Conservation (phyloP, 37 sponge, comb jelly and placozoan genomes). For the Corticium candelabrum region DNA sequence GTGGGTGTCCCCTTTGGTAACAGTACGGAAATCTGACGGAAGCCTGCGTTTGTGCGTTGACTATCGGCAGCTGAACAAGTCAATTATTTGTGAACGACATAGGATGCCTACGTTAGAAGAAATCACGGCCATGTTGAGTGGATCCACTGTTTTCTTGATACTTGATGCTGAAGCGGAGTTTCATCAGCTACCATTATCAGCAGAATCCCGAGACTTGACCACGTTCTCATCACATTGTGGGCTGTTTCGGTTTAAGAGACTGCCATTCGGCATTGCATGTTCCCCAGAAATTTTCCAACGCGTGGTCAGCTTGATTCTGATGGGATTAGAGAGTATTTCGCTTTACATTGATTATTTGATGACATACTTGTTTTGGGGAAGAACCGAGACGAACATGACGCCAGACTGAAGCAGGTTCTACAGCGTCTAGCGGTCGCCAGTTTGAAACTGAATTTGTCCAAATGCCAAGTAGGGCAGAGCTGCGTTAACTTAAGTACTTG, state of each 20-base stretch:
- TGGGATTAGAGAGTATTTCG: no score
- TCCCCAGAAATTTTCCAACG: constrained; percentile 18
- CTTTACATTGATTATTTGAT: constrained; percentile 20
- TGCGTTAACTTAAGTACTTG: constrained; percentile 17
- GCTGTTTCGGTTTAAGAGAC: constrained; percentile 2
- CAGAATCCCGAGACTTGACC: constrained; percentile 16
- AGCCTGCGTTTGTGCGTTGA: no score
- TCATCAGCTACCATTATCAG: no score
- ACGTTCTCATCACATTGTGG: constrained; percentile 12
- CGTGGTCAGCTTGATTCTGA: constrained; percentile 1
- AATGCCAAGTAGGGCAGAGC: not conserved
- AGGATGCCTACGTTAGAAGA: constrained; percentile 15
- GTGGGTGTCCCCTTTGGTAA: constrained; percentile 1
- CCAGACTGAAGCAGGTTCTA: no score
- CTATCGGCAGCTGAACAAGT: no score
- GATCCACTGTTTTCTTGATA: no score
- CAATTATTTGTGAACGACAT: no score
- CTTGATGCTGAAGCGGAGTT: no score
- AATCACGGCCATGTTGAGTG: constrained; percentile 2
- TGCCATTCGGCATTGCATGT: no score
- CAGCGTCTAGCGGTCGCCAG: no score
- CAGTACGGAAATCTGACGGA: constrained; percentile 12
- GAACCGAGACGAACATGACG: constrained; percentile 7
- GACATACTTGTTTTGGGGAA: constrained; percentile 18
- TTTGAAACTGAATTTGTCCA: no score